A percentile compares a stretch with the other conserved stretches of the same genome.
These are phyloP conservation scores for Anarrhichthys ocellatus DNA, from an alignment of 2,113 vertebrate species.

Conservation along the genomic window DNA sequence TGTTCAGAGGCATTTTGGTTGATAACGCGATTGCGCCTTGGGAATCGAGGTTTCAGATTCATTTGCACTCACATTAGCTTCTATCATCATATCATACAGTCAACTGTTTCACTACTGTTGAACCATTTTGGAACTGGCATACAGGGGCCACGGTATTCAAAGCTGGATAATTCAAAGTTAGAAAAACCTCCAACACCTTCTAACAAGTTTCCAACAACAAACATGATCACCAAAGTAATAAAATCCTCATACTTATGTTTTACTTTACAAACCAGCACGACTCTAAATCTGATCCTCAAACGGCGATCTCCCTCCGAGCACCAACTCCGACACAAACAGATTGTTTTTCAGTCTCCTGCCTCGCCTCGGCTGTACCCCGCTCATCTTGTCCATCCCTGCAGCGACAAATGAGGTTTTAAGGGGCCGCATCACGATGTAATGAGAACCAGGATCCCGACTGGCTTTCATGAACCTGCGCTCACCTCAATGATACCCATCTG, in stretches of 20 bases:
- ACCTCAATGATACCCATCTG: background rate
- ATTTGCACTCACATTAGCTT: background rate
- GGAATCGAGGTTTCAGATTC: background rate
- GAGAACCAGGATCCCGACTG: conserved; percentile 9
- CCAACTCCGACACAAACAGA: conserved; percentile 45
- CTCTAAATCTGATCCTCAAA: conserved; percentile 27
- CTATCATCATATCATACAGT: background rate
- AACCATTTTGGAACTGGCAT: background rate
- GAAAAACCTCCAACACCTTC: background rate
- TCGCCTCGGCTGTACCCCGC: conserved; percentile 3
- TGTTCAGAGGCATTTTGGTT: background rate
- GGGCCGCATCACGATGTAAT: conserved; percentile 25
- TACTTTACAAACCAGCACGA: conserved; percentile 21
- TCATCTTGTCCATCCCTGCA: conserved; percentile 13
- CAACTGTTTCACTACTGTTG: background rate
- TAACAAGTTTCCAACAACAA: conserved; percentile 7
- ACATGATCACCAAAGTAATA: background rate
- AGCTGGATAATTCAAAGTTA: background rate
- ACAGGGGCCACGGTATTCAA: background rate
- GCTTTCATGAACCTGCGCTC: conserved; percentile 1
- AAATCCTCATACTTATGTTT: conserved; percentile 5
- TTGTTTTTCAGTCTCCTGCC: conserved; percentile 48
- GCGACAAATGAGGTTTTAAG: conserved; percentile 24
- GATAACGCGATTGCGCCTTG: background rate
- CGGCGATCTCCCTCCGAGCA: conserved; percentile 22